Conservation (phyloP, 2,888 invertebrate species). For the Alentia gelatinosa region DNA sequence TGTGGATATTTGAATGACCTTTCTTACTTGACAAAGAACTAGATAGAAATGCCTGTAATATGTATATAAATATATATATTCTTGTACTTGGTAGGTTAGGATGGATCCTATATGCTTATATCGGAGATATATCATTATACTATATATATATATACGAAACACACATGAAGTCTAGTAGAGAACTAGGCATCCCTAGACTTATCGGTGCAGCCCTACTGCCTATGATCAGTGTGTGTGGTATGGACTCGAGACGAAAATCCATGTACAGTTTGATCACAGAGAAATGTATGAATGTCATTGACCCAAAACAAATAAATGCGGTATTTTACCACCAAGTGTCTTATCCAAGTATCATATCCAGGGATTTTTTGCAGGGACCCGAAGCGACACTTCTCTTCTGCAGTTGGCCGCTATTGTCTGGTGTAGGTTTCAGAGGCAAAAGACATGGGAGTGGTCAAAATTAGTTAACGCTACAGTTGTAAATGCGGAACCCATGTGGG, state of each 20-base stretch:
- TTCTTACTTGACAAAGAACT: background rate
- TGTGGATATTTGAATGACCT: background rate
- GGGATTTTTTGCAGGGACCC: too few species aligned
- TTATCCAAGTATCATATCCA: too few species aligned
- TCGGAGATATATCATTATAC: background rate
- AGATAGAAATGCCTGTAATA: slow-evolving; percentile 16
- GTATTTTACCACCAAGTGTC: background rate
- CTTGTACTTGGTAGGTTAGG: slow-evolving; percentile 21
- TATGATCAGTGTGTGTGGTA: background rate
- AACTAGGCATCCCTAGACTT: background rate
- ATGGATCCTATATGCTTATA: background rate
- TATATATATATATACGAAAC: background rate
- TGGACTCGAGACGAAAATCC: background rate
- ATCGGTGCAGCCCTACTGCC: background rate
- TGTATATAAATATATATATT: background rate
- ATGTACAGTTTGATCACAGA: too few species aligned
- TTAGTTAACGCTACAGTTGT: too few species aligned
- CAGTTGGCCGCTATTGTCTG: too few species aligned
- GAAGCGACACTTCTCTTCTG: too few species aligned
- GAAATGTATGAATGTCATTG: background rate
- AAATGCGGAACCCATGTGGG: too few species aligned
- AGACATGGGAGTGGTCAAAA: too few species aligned
- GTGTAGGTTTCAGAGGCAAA: too few species aligned
- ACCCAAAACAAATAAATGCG: background rate
- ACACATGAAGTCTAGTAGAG: background rate